Base-by-base conservation (phyloP, 1,140 invertebrate genomes). In the Tetranychus urticae region DNA sequence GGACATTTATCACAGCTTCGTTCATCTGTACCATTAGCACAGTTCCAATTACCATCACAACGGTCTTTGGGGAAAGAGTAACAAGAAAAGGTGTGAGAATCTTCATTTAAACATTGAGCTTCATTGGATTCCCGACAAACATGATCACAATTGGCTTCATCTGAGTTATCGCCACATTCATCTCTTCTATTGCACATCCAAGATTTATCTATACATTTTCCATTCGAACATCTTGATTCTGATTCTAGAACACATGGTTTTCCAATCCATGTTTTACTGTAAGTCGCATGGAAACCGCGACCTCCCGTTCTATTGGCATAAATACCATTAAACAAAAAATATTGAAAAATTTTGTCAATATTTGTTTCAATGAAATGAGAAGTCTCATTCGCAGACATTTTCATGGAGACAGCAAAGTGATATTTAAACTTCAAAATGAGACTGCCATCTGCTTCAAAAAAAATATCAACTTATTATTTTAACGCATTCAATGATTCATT, bases 1-100 rank as follows among this genome's bases (percentile, higher is more conserved):
- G 78, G 75, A 72, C 87, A 89, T 33, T 52, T 52, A 61, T 61
- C 61, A 57, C 66, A 65, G n/a, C 35, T 33, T 10, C 48, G 37
- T 47, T 67, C 66, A 60, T 67, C 66, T 23, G 62, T 62, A 7
- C 62, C 63, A 62, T 67, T 65, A 42, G 57, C 58, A 60, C 66
- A 67, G 23, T 67, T 64, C 12, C 39, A 39, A 13, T 62, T 45
- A 4, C 61, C 61, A 59, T 67, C 60, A 55, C 66, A 67, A 42
- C 63, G 56, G 33, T 61, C 31, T 12, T 12, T 54, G 37, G 64
- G 52, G 54, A 59, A 59, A 10, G 56, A 37, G 45, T 62, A 62
- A 60, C 48, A 62, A 12, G 35, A 14, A 10, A n/a, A 34, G 34
- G n/a, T 46, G 8, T 63, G 56, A 60, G 60, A 64, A 50, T 63